Base-by-base conservation (phyloP, 1,140 invertebrate species). In the Papilio dardanus region DNA sequence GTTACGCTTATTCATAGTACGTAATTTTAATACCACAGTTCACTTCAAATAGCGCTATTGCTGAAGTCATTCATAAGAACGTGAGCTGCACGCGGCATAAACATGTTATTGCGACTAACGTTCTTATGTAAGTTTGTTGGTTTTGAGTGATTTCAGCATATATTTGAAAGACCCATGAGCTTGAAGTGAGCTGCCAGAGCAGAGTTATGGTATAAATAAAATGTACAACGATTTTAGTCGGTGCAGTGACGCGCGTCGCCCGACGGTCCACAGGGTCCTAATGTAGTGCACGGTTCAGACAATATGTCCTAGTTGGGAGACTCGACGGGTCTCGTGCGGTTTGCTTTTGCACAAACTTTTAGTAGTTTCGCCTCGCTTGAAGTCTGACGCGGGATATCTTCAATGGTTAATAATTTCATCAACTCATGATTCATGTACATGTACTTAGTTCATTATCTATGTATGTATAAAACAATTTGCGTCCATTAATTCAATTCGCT, bases 241-340 rank as follows among this genome's bases (percentile, higher is more conserved):
- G 82, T 84, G 83, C 82, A 82, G 82, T 78, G 76, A 78, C 68
- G 76, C 79, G 76, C 81, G 84, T 84, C 84, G 76, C 30, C 79
- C 77, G 86, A 81, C 83, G 85, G 79, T 87, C 80, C 87, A 91
- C 89, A 91, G 89, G 89, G 87, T 89, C 83, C 85, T 89, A 86
- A 87, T 82, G 82, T 90, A 88, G 86, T 82, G 82, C 79, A 79
- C 71, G 74, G 74, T 83, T 83, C 83, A 81, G 81, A 83, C 82
- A 82, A 87, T 85, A 86, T 78, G 76, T 75, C 35, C 37, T 75
- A 40, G 21, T 69, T 58, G 28, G n/a, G 58, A 16, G 24, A 28
- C 28, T 71, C 42, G 19, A 21, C 24, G 71, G 71, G 40, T 76
- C 8, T 71, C 58, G 33, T 67, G 69, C 42, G 14, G 75, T 69